phyloP scores from a whole-genome alignment of 2,797 vertebrate species.

The Peromyscus attwateri region DNA sequence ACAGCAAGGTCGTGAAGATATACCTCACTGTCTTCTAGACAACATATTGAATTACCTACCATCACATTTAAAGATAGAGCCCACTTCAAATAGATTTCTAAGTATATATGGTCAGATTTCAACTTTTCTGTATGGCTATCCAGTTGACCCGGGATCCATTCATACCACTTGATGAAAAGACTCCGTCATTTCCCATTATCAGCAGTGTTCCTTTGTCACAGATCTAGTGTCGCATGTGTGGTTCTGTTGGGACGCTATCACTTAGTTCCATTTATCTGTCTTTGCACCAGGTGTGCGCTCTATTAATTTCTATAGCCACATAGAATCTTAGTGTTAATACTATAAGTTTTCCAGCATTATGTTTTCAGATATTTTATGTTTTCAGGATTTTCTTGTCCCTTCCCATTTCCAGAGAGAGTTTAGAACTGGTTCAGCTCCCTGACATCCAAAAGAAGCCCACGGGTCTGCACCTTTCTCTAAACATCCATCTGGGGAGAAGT shows the following conservation, averaged over 20 bases:
- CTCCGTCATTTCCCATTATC: background rate
- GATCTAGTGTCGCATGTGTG: background rate
- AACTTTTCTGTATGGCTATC: background rate
- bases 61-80: constrained; percentile 18
- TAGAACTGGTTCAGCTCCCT: background rate
- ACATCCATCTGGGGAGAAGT: background rate
- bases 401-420: background rate
- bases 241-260: background rate
- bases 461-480: background rate
- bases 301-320: constrained; percentile 9
- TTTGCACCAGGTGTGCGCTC: background rate
- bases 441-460: background rate
- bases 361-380: too few species aligned
- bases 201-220: background rate
- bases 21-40: background rate
- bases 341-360: background rate
- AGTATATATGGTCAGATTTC: background rate
- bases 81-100: constrained; percentile 3
- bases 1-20: background rate
- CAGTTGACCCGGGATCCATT: background rate
- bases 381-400: background rate
- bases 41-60: background rate
- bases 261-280: background rate
- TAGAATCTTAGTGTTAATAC: background rate
- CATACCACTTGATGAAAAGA: constrained; percentile 23